Conservation (phyloP, 2,113 vertebrate species). For the Archilochus colubris region DNA sequence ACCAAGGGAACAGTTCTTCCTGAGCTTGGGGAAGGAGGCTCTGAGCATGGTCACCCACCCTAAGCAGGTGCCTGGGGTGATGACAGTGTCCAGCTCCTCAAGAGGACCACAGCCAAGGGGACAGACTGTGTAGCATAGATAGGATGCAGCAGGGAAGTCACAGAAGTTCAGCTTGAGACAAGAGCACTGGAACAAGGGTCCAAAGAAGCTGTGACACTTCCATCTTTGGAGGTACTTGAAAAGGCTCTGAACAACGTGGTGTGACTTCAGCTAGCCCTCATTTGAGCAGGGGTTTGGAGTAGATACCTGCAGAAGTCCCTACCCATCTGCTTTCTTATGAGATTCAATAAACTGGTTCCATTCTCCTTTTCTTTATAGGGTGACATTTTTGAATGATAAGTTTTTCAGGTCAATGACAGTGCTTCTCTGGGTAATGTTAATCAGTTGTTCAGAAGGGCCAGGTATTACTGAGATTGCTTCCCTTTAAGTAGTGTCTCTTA, state of each 20-base stretch:
- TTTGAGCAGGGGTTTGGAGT: background rate
- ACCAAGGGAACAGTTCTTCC: background rate
- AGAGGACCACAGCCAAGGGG: background rate
- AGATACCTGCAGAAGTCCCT: background rate
- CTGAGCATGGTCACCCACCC: fast-evolving
- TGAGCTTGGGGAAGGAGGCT: fast-evolving
- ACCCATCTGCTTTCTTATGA: background rate
- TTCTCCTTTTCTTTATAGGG: background rate
- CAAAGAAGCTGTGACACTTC: background rate
- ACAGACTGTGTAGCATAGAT: background rate
- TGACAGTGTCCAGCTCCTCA: background rate
- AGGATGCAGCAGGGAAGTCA: background rate
- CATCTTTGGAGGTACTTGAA: background rate
- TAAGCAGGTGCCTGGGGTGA: fast-evolving
- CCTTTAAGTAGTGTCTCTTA: background rate
- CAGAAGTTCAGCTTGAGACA: background rate
- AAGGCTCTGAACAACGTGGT: background rate
- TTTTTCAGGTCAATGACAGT: background rate
- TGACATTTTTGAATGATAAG: background rate
- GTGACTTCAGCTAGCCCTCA: background rate
- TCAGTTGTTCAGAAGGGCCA: background rate
- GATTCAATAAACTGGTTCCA: background rate
- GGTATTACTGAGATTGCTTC: background rate
- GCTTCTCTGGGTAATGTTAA: background rate
- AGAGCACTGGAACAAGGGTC: background rate